Evolutionary conservation across 2,797 vertebrate genomes (phyloP), one percentile per base, ranked within the genome.

Genomic region (Gastrophryne carolinensis): DNA sequence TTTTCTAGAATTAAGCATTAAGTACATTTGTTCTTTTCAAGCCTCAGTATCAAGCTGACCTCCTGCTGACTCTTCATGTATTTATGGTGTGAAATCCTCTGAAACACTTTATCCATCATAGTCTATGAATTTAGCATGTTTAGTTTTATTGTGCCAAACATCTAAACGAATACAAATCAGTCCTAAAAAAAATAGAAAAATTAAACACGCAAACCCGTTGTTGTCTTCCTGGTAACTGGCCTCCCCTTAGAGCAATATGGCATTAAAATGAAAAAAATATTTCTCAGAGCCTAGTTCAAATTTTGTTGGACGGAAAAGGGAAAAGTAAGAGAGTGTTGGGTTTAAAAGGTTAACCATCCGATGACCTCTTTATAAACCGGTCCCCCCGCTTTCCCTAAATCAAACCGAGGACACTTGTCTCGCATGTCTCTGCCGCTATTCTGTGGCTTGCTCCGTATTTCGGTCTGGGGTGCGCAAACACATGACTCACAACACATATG

Each of bases 401-500:
- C 65, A 56, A 47, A 62, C 30, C 49, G 26, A 29, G 39, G 66
- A 76, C 58, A 70, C 66, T 63, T 44, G 74, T 69, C 44, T 72
- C 8, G 6, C 15, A 23, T 17, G 17, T 4, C 56, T 76, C 47
- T 56, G 66, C 58, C 44, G 12, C 58, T 47, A 12, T 70, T 56
- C 66, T 70, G 67, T 34, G 66, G 37, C 34, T 76, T 62, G 54
- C 61, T 26, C 74, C 74, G 29, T 61, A 39, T 15, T 47, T 23
- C 26, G 61, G 66, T 39, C 57, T 21, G 7, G 49, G 54, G n/a
- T 56, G 56, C 70, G 57, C 66, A 75, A 76, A 70, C 57, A 70
- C 58, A 70, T 76, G 66, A 76, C 64, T 70, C 74, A 64, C 57
- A 41, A 56, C 24, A 53, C 74, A 76, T 69, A 64, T 76, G 74